Evolutionary conservation across 2,888 invertebrate species (phyloP).

Genomic region (Andrena minutula): DNA sequence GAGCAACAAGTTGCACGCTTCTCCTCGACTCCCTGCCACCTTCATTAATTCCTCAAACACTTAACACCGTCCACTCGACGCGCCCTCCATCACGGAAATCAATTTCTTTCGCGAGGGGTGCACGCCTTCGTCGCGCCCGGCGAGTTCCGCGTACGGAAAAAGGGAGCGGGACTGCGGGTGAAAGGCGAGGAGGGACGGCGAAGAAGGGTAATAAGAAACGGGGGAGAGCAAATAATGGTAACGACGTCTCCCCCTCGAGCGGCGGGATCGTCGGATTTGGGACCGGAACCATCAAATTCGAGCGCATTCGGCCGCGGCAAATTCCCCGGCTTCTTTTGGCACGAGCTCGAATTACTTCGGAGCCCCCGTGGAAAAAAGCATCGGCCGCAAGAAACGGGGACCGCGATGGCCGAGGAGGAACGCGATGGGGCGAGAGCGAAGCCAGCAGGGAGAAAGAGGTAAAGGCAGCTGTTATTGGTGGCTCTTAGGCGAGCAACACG

Average conservation of each 20-base stretch:
- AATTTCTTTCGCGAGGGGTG: background rate
- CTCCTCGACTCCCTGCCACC: background rate
- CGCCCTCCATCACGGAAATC: background rate
- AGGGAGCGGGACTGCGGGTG: background rate
- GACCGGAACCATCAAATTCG: conserved; percentile 68
- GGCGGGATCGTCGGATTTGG: conserved; percentile 56
- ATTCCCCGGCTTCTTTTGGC: conserved; percentile 71
- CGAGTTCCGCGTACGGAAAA: background rate
- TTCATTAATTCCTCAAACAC: background rate
- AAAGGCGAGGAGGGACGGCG: background rate
- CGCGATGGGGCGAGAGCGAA: conserved; percentile 34
- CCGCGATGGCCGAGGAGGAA: conserved; percentile 20
- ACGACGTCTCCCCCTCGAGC: conserved; percentile 34
- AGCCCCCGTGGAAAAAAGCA: conserved; percentile 46
- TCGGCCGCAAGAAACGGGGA: conserved; percentile 25
- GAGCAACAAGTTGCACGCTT: no score
- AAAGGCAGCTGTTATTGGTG: conserved; percentile 73
- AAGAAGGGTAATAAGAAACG: conserved; percentile 29
- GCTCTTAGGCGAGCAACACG: conserved; percentile 65
- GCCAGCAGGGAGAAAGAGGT: conserved; percentile 26
- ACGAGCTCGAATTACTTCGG: conserved; percentile 75
- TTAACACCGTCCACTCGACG: background rate
- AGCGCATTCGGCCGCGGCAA: conserved; percentile 59
- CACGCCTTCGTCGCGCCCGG: background rate
- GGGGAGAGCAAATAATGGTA: conserved; percentile 46